phyloP scores from a whole-genome alignment of 1,140 invertebrate genomes.

The Bombus fervidus region DNA sequence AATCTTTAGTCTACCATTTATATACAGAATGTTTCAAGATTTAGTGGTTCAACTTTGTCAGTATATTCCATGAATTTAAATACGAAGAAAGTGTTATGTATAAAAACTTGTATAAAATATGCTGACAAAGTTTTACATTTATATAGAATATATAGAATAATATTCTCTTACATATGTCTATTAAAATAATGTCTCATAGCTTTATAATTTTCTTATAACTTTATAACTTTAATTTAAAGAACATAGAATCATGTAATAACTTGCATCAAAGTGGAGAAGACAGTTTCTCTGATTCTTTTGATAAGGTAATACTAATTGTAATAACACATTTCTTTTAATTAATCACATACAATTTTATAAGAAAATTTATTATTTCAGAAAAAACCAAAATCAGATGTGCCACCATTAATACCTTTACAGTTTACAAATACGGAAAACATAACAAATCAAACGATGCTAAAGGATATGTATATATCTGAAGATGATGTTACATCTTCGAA shows the following conservation, averaged over 20 bases:
- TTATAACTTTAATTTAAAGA: conserved; percentile 9
- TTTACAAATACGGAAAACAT: conserved; percentile 5
- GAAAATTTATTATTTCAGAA: conserved; percentile 60
- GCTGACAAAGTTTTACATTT: too few species aligned
- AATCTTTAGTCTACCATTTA: too few species aligned
- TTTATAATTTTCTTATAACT: neutral
- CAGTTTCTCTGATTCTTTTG: conserved; percentile 20
- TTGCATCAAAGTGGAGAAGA: conserved; percentile 10
- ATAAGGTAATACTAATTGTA: conserved; percentile 26
- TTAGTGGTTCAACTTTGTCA: too few species aligned
- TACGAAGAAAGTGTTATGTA: too few species aligned
- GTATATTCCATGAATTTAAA: too few species aligned
- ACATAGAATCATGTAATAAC: neutral
- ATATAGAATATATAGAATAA: neutral
- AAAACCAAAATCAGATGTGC: conserved; percentile 32
- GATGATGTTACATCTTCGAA: conserved; percentile 62
- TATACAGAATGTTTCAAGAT: too few species aligned
- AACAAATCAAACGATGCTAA: neutral
- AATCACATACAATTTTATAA: conserved; percentile 5
- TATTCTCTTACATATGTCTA: neutral
- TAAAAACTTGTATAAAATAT: too few species aligned
- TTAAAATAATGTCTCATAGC: neutral
- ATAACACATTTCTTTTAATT: neutral
- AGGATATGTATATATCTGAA: conserved; percentile 48
- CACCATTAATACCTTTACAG: conserved; percentile 47